Conservation (phyloP, 2,888 invertebrate species). For the Callyntrura guangdongensis region DNA sequence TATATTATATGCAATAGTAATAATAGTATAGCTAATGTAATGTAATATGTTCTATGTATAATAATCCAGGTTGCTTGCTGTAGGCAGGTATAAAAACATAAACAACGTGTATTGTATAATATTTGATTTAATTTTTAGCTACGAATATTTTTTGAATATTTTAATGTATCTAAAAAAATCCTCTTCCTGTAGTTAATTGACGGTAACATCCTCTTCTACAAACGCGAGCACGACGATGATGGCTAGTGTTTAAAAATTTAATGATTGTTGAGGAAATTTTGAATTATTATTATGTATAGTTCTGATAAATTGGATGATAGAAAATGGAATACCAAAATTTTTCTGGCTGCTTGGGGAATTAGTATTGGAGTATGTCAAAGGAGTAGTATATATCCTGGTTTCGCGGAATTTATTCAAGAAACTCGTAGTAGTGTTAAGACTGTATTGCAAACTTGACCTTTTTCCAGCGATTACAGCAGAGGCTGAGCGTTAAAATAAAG, state of each 20-base stretch:
- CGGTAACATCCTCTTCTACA: conserved; percentile 77
- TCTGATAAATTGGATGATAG: conserved; percentile 54
- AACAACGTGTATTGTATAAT: conserved; percentile 76
- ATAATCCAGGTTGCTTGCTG: conserved; percentile 80
- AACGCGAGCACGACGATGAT: conserved; percentile 65
- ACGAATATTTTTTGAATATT: conserved; percentile 51
- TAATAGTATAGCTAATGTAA: background rate
- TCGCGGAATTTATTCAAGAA: conserved; percentile 42
- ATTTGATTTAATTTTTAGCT: conserved; percentile 49
- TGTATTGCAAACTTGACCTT: background rate
- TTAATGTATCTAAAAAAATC: conserved; percentile 70
- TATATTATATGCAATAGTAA: conserved; percentile 28
- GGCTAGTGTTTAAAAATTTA: conserved; percentile 57
- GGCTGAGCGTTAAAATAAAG: background rate
- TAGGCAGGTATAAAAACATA: conserved; percentile 80
- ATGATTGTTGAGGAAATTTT: conserved; percentile 62
- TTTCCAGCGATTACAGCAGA: conserved; percentile 5
- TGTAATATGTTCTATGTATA: conserved; percentile 24
- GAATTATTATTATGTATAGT: conserved; percentile 42
- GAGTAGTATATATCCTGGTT: background rate
- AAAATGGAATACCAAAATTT: conserved; percentile 77
- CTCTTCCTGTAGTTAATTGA: conserved; percentile 62
- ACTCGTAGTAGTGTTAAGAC: conserved; percentile 42
- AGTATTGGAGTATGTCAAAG: background rate
- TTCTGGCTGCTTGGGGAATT: conserved; percentile 14